Base-by-base conservation (phyloP, 2,797 vertebrate genomes). In the Falco novaeseelandiae region DNA sequence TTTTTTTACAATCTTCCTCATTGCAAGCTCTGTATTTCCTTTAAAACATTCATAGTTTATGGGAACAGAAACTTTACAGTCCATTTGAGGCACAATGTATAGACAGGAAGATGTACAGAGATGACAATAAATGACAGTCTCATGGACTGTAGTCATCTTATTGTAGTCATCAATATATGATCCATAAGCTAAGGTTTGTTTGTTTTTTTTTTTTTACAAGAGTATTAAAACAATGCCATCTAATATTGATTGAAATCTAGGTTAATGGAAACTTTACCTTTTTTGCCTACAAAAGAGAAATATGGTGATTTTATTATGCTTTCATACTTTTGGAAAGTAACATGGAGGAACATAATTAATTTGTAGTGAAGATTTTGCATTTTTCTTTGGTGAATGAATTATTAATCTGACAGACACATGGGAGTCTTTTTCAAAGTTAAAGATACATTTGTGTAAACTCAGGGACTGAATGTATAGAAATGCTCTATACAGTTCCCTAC, bases 271-370 rank as follows among this genome's bases (percentile, higher is more conserved):
- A 32, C 1, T 38, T 83, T 17, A 30, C 5, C 22, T 58, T 9
- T 80, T 66, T 51, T 83, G 34, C 5, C 14, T 55, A 34, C 10
- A n/a, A 22, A 76, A 61, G 20, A 26, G 12, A n/a, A 48, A 52
- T 12, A 10, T 46, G 2, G 26, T 22, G 2, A 19, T 48, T 42
- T 22, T 34, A 49, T 49, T 78, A 49, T 34, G 1, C 4, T 69
- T 59, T 40, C 15, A 42, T 15, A 61, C 8, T 17, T 40, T 3
- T 61, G 12, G 17, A 90, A 62, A 29, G 6, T n/a, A 27, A 58
- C 0, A 1, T 27, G 9, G 13, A 79, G 20, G 16, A 76, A 36
- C 0, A 1, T 3, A 26, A 23, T 89, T 87, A 34, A 42, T 51
- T 83, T 66, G 1, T 32, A 54, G 7, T 25, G 7, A 32, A 6